Evolutionary conservation across 2,113 vertebrate species (phyloP).

Genomic region (Sturnus vulgaris): DNA sequence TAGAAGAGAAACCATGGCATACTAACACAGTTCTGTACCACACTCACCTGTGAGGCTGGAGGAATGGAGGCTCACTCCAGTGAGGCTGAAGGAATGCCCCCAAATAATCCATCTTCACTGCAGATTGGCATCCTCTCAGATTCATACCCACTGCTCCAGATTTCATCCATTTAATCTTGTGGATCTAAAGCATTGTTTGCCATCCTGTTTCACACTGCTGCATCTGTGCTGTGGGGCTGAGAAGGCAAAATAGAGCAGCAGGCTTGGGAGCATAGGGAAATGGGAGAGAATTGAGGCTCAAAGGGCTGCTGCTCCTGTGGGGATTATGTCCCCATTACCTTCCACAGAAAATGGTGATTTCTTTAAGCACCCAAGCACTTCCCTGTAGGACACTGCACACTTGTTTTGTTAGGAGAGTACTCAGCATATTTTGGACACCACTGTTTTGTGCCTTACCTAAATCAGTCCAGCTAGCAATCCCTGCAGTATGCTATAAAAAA

Average conservation of each 20-base stretch:
- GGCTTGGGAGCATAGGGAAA: neutral
- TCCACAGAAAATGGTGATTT: neutral
- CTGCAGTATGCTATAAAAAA: neutral
- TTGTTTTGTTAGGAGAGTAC: neutral
- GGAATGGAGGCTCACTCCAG: neutral
- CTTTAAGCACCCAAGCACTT: neutral
- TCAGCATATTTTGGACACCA: neutral
- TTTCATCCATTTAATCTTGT: neutral
- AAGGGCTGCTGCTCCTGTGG: neutral
- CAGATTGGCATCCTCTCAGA: neutral
- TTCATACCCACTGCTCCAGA: rapidly evolving
- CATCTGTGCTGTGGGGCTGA: neutral
- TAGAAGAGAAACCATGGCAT: neutral
- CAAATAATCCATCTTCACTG: neutral
- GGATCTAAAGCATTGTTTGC: neutral
- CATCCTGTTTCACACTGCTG: neutral
- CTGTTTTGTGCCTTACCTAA: neutral
- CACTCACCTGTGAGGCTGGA: neutral
- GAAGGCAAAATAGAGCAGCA: neutral
- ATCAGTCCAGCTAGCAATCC: neutral
- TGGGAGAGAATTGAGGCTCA: neutral
- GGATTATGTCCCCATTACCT: neutral
- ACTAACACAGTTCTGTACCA: neutral
- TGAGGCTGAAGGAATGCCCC: neutral
- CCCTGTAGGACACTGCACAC: neutral